Conservation (phyloP, 2,797 vertebrate species). For the Anableps anableps region DNA sequence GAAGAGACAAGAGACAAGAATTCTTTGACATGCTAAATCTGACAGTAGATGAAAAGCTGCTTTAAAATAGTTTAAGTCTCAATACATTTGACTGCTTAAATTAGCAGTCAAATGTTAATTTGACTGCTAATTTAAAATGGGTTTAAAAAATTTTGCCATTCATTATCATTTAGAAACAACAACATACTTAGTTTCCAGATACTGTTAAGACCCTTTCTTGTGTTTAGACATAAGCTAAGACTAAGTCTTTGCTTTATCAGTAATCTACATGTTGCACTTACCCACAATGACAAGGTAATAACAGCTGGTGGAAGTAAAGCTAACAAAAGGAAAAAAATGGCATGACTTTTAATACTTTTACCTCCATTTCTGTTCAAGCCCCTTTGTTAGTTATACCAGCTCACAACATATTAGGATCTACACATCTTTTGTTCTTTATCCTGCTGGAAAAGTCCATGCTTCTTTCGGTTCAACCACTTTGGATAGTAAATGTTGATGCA, state of each 20-base stretch:
- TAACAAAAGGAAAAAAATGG: neutral
- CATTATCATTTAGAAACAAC: neutral
- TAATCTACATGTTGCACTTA: neutral
- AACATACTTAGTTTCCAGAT: too few relatives aligned
- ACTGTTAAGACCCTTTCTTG: neutral
- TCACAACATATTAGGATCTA: neutral
- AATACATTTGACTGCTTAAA: neutral
- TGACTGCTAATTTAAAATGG: too few relatives aligned
- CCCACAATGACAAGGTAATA: conserved; percentile 2
- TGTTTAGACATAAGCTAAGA: neutral
- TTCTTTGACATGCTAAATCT: neutral
- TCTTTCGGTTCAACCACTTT: neutral
- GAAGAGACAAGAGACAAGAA: neutral
- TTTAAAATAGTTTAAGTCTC: neutral
- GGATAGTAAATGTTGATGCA: neutral
- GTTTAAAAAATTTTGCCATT: too few relatives aligned
- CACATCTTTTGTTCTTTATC: neutral
- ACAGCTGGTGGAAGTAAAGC: neutral
- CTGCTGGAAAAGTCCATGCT: neutral
- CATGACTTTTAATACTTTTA: neutral
- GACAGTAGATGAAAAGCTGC: neutral
- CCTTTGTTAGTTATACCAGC: neutral
- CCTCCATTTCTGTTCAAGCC: neutral
- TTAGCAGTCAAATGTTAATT: too few relatives aligned
- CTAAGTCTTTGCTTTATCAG: neutral